Percentiles rank a stretch among this genome's conserved stretches.
These are phyloP conservation scores for Halcyon senegalensis DNA, from an alignment of 2,113 vertebrate genomes.

Conservation along the genomic window DNA sequence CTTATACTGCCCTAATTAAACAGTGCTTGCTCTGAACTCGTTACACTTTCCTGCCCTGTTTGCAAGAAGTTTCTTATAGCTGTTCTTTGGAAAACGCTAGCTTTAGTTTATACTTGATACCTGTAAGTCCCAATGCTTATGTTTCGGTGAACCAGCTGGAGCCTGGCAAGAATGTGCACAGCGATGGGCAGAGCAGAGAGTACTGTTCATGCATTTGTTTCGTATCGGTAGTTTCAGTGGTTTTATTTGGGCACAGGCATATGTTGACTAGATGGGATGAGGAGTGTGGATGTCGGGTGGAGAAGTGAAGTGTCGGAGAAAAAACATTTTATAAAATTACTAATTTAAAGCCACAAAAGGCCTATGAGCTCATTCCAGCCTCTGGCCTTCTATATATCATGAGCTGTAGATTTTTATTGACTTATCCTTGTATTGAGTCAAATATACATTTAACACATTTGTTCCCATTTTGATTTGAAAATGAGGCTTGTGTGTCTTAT, in stretches of 20 bases:
- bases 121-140: background rate
- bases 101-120: background rate
- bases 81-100: background rate
- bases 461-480: background rate
- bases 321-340: background rate
- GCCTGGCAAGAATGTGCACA: background rate
- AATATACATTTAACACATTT: background rate
- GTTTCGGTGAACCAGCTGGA: background rate
- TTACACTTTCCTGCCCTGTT: background rate
- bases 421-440: background rate
- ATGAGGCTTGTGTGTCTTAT: background rate
- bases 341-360: background rate
- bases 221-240: accelerated
- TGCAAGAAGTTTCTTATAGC: background rate
- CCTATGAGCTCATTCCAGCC: background rate
- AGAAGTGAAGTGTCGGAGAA: background rate
- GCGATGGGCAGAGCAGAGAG: background rate
- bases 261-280: background rate
- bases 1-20: background rate
- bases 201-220: background rate
- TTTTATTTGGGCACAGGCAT: background rate
- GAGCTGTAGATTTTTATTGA: background rate
- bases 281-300: background rate
- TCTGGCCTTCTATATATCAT: background rate
- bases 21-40: background rate